A percentile compares a stretch with the other conserved stretches of the same genome.
phyloP scores from a whole-genome alignment of 2,888 invertebrate genomes.

The Eupsilia transversa region DNA sequence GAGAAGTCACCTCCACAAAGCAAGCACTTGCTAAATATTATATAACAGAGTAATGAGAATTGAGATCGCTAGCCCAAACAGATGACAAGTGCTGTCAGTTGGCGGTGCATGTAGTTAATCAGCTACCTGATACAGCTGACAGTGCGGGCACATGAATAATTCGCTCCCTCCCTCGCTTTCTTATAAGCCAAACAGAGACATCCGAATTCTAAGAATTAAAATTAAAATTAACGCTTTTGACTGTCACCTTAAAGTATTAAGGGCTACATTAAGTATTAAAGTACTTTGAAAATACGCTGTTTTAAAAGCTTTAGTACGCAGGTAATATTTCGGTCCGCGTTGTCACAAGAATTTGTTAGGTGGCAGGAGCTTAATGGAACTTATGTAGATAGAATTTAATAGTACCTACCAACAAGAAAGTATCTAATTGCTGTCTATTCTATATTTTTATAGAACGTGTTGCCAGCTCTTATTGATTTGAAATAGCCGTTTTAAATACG shows the following conservation, averaged over 20 bases:
- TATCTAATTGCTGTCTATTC: slow-evolving; percentile 17
- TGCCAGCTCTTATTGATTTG: slow-evolving; percentile 19
- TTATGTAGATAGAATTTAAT: slow-evolving; percentile 26
- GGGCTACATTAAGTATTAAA: slow-evolving; percentile 48
- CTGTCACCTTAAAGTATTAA: slow-evolving; percentile 46
- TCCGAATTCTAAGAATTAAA: slow-evolving; percentile 26
- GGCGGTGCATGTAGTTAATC: not conserved
- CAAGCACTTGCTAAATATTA: slow-evolving; percentile 31
- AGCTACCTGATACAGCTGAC: slow-evolving; percentile 6
- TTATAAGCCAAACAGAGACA: slow-evolving; percentile 16
- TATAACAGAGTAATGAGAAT: slow-evolving; percentile 17
- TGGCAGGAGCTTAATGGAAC: slow-evolving; percentile 35
- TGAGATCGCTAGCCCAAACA: slow-evolving; percentile 13
- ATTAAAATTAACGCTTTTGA: slow-evolving; percentile 45
- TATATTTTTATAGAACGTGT: slow-evolving; percentile 16
- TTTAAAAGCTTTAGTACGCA: slow-evolving; percentile 58
- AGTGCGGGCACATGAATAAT: slow-evolving; percentile 34
- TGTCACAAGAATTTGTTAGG: slow-evolving; percentile 35
- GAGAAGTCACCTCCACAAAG: slow-evolving; percentile 10
- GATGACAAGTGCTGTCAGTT: slow-evolving; percentile 25
- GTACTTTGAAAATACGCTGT: slow-evolving; percentile 45
- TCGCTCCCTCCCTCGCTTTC: slow-evolving; percentile 21
- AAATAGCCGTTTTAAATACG: slow-evolving; percentile 45
- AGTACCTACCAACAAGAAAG: slow-evolving; percentile 16
- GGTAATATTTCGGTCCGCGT: slow-evolving; percentile 34